Conservation (phyloP, 2,888 invertebrate genomes). For the Lingula anatina region DNA sequence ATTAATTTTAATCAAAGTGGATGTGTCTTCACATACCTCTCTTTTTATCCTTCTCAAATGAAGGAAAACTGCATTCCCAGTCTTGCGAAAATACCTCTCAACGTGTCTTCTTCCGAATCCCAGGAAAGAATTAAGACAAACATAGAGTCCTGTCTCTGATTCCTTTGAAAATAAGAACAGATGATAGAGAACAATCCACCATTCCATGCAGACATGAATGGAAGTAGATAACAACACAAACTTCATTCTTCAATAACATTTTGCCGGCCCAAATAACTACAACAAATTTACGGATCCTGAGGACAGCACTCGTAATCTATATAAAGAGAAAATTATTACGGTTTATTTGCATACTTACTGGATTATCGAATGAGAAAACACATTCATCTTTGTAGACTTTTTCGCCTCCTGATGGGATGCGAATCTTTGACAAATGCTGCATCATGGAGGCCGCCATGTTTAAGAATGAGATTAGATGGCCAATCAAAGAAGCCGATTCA, state of each 20-base stretch:
- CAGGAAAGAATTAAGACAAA: conserved; percentile 78
- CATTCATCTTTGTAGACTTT: conserved; percentile 97
- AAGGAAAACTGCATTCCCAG: conserved; percentile 77
- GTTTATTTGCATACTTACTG: conserved; percentile 78
- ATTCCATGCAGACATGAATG: too few species aligned
- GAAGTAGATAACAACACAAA: too few species aligned
- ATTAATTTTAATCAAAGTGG: background rate
- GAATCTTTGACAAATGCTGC: conserved; percentile 29
- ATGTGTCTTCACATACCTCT: conserved; percentile 58
- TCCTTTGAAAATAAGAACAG: conserved; percentile 63
- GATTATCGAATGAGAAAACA: conserved; percentile 92
- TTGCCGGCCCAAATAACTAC: too few species aligned
- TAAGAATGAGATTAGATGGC: background rate
- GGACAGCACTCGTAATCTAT: too few species aligned
- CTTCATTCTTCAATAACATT: too few species aligned
- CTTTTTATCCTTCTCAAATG: conserved; percentile 73
- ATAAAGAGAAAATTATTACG: too few species aligned
- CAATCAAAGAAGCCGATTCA: background rate
- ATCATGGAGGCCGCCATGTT: conserved; percentile 16
- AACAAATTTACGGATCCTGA: too few species aligned
- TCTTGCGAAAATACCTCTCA: conserved; percentile 70
- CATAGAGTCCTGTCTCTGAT: conserved; percentile 78
- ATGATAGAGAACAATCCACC: too few species aligned
- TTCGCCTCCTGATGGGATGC: conserved; percentile 62
- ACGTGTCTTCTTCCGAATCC: conserved; percentile 82